Evolutionary conservation across 2,888 invertebrate species (phyloP), one percentile per base, ranked within the genome.

Genomic region (Cybosia mesomella): DNA sequence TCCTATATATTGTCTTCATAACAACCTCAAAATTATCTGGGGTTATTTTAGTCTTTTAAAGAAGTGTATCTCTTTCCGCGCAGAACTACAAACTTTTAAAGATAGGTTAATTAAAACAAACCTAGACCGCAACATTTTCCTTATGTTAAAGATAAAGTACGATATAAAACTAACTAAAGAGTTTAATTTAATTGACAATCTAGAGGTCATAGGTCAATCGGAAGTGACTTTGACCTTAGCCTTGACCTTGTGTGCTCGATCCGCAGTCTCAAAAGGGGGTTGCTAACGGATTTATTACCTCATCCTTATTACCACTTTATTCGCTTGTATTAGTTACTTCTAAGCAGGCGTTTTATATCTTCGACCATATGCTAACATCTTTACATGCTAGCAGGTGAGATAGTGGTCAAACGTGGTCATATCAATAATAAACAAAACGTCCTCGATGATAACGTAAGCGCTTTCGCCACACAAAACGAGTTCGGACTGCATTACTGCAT

Each of bases 181-280:
- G 18, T n/a, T 49, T n/a, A n/a, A n/a, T n/a, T 8, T n/a, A 7
- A 49, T 49, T n/a, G 49, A 49, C 18, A 7, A 49, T 8, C 49
- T 49, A n/a, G 18, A 49, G 49, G 49, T n/a, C 49, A 49, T n/a
- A 49, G 18, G 49, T 49, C 49, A n/a, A n/a, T n/a, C 49, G 49
- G 49, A 49, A n/a, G 18, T 49, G 9, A 49, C 49, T 15, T 49
- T 49, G 49, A 49, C 49, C 49, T 49, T 2, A 9, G 9, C 18
- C 49, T 49, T 49, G n/a, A 49, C n/a, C 49, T 49, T n/a, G 49
- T n/a, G 49, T 9, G n/a, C n/a, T 49, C n/a, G n/a, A 49, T 49
- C 49, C 49, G 49, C 49, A n/a, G 49, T 9, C n/a, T n/a, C n/a
- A 2, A n/a, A 49, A 49, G n/a, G n/a, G 49, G 49, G 49, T 49